A percentile compares a stretch with the other conserved stretches of the same genome.
These are phyloP conservation scores for Cyclopterus lumpus DNA, from an alignment of 2,797 vertebrate genomes.

Conservation along the genomic window DNA sequence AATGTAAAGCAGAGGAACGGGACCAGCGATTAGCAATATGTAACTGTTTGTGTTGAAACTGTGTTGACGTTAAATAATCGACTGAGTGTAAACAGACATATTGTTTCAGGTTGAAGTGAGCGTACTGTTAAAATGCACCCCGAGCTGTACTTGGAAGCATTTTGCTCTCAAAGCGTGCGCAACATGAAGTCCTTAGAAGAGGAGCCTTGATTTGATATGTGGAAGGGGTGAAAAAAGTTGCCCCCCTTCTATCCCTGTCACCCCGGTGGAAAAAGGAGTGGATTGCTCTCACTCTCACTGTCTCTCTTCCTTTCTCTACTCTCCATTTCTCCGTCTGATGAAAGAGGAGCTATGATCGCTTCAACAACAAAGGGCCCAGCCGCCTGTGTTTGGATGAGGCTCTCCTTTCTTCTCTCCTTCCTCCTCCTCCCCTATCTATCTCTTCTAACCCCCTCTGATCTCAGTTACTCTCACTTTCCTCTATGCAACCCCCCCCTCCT, in stretches of 20 bases:
- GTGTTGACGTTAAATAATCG: conserved; percentile 37
- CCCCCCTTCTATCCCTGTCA: conserved; percentile 78
- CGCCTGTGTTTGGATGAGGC: conserved; percentile 84
- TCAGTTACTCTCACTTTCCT: conserved; percentile 73
- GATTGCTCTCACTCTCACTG: conserved; percentile 71
- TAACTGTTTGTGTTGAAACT: conserved; percentile 52
- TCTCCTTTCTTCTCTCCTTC: conserved; percentile 85
- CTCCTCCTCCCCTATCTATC: conserved; percentile 80
- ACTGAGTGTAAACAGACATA: conserved; percentile 53
- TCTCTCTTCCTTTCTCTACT: conserved; percentile 76
- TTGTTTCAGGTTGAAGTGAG: conserved; percentile 57
- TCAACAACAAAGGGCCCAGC: conserved; percentile 85
- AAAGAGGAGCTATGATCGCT: conserved; percentile 86
- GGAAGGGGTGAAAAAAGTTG: conserved; percentile 71
- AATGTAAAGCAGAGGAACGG: conserved; percentile 41
- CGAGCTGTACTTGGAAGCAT: conserved; percentile 47
- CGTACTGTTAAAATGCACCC: conserved; percentile 41
- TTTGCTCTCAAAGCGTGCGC: conserved; percentile 64
- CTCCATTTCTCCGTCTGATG: conserved; percentile 82
- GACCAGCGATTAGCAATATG: conserved; percentile 47
- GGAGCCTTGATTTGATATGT: conserved; percentile 71
- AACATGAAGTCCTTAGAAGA: conserved; percentile 73
- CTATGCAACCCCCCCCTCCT: not conserved
- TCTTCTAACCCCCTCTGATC: conserved; percentile 77
- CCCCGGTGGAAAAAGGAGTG: conserved; percentile 78